Base-by-base conservation (phyloP, 1,140 invertebrate genomes). In the Drosophila sulfurigaster region DNA sequence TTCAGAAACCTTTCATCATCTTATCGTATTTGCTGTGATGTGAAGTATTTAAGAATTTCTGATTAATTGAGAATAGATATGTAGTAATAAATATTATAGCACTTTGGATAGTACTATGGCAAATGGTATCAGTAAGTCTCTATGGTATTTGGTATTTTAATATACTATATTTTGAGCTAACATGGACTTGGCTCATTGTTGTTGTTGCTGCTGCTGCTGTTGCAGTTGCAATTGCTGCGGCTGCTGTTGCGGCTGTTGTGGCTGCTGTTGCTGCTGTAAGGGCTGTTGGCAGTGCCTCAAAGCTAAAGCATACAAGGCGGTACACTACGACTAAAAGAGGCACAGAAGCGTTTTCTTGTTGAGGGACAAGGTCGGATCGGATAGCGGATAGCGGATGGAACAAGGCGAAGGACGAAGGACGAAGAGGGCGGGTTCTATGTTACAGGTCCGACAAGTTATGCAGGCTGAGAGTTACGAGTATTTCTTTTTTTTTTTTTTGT, bases 1-100 rank as follows among this genome's bases (percentile, higher is more conserved):
- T 90, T 90, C 74, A 78, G 77, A 90, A 90, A 86, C 86, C 86
- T 90, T 82, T 90, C 86, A 86, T 79, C 89, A 85, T 82, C 79
- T 77, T 73, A 63, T 59, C 20, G 46, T 67, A 57, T 88, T 25
- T 83, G 78, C 75, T 86, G 82, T 86, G 83, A 79, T 82, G 83
- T 87, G 82, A 87, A 87, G 82, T 88, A 87, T 73, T 77, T 86
- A 72, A 65, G 82, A 83, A 71, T 75, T 86, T 85, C 81, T 81
- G 78, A 69, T 79, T 57, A 49, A 38, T 71, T 57, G 32, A 71
- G 35, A 56, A 16, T 32, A 70, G 49, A 35, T 59, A 43, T 15
- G n/a, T 30, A 13, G 30, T 56, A 58, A 30, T 25, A 46, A 58
- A 30, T 25, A 46, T 52, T n/a, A 5, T 62, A 56, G 11, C 28